Base-by-base conservation (phyloP, 2,888 invertebrate species). In the Spilarctia lutea region DNA sequence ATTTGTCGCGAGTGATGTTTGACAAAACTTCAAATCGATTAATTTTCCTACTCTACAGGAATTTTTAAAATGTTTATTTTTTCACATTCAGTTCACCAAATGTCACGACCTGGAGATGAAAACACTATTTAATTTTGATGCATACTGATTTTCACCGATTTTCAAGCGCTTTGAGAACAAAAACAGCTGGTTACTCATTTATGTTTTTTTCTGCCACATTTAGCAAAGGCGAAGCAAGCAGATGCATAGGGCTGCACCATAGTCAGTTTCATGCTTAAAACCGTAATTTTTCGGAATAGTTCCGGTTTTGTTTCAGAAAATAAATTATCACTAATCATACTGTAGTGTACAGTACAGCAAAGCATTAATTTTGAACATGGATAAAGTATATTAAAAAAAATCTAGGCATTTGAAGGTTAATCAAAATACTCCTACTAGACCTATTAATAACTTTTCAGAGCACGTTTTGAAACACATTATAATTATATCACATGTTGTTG, bases 101-200 rank as follows among this genome's bases (percentile, higher is more conserved):
- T 90, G 89, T 90, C 92, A 93, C 91, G 85, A 86, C 86, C 87
- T 86, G 83, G 78, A 85, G 85, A 88, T 88, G 85, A 88, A 91
- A 89, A 91, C 94, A 95, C 95, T 93, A 87, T 90, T 92, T 90
- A 95, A 95, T 95, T 95, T 95, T 92, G 95, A 94, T 91, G 91
- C 93, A 92, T 92, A 89, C 84, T 91, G 90, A 93, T 91, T 92
- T 92, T 85, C 89, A 90, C 88, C 83, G 86, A 91, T 91, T 91
- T 92, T 89, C 87, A 90, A 92, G 92, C 90, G 88, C 90, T 91
- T 81, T 83, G 88, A 90, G 84, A 86, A 91, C 91, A 91, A 94
- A 95, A 95, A 95, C 95, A 95, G 95, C 95, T 95, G 95, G 94
- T 91, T 88, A 88, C 86, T 91, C 91, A 91, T 87, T 83, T 88